phyloP scores from a whole-genome alignment of 2,113 vertebrate genomes.

The Tricholaema leucomelas region DNA sequence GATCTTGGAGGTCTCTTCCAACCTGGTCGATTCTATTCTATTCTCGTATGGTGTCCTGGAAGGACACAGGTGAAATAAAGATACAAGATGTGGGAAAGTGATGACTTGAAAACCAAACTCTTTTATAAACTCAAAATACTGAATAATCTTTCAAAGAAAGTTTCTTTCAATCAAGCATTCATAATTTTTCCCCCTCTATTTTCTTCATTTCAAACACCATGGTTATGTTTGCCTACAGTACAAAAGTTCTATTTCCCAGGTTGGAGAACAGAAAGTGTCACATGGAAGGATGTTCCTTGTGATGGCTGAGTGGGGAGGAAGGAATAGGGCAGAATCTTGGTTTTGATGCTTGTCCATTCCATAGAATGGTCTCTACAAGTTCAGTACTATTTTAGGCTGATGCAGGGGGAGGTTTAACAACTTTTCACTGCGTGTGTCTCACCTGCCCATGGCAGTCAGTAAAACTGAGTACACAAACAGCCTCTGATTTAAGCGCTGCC shows the following conservation, averaged over 20 bases:
- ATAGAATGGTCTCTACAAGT: not conserved
- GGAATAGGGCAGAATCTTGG: not conserved
- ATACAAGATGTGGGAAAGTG: not conserved
- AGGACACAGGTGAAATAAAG: not conserved
- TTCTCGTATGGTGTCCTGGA: not conserved
- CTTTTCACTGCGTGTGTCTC: not conserved
- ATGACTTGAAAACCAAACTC: not conserved
- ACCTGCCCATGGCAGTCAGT: not conserved
- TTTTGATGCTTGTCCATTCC: not conserved
- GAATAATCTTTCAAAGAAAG: not conserved
- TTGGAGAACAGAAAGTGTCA: not conserved
- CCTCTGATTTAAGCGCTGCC: not conserved
- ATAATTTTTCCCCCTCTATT: not conserved
- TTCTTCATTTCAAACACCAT: not conserved
- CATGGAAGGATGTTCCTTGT: not conserved
- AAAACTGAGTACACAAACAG: not conserved
- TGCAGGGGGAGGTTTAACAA: not conserved
- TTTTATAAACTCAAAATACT: not conserved
- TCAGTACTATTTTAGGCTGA: not conserved
- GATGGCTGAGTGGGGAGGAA: not conserved
- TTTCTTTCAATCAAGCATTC: not conserved
- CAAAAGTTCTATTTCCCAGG: not conserved
- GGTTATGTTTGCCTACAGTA: not conserved
- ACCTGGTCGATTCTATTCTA: too few species aligned
- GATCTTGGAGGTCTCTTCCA: too few species aligned